phyloP scores from a whole-genome alignment of 2,113 vertebrate genomes.

The Camelus dromedarius region DNA sequence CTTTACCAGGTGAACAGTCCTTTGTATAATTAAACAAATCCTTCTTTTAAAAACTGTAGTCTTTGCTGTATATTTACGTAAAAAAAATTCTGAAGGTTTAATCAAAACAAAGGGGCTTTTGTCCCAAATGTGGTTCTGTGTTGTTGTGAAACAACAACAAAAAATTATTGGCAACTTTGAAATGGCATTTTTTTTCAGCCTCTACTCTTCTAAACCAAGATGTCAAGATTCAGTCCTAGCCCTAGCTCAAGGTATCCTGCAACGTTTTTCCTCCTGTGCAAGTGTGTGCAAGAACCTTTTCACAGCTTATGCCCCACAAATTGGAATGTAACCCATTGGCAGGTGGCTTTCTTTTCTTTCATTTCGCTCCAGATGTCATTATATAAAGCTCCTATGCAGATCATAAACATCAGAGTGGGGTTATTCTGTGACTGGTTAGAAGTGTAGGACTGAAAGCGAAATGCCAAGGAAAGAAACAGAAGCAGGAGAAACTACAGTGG shows the following conservation, averaged over 20 bases:
- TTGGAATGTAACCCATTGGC: background rate
- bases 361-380: background rate
- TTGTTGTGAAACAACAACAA: constrained; percentile 19
- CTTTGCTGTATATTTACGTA: constrained; percentile 44
- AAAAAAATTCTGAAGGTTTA: constrained; percentile 51
- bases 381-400: background rate
- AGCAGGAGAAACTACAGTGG: background rate
- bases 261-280: background rate
- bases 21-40: constrained; percentile 42
- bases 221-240: background rate
- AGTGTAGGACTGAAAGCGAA: constrained; percentile 27
- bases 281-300: background rate
- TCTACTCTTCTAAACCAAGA: background rate
- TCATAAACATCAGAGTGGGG: background rate
- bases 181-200: background rate
- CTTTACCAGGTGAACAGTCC: constrained; percentile 17
- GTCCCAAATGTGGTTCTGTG: constrained; percentile 13
- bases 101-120: constrained; percentile 17
- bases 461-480: constrained; percentile 48
- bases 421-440: constrained; percentile 26
- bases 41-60: constrained; percentile 26
- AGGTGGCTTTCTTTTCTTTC: background rate
- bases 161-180: background rate
- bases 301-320: background rate
- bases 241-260: background rate